Evolutionary conservation across 1,140 invertebrate genomes (phyloP).

Genomic region (Procambarus virginalis): DNA sequence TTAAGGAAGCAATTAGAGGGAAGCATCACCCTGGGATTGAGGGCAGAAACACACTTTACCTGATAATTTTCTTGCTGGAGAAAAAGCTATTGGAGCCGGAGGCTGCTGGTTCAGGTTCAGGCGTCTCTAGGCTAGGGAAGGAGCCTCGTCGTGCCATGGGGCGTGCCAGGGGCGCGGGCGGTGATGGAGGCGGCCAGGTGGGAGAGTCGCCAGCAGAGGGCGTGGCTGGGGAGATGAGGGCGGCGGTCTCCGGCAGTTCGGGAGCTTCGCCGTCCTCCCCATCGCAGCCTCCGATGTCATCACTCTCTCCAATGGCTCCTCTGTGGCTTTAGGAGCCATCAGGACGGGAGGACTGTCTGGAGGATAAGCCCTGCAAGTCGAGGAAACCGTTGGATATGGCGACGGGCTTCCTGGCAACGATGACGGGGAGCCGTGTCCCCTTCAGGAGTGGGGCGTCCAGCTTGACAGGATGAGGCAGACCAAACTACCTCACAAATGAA

Average conservation of each 20-base stretch:
- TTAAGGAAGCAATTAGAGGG: no score
- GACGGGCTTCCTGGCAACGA: slow-evolving; percentile 4
- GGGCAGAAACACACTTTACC: slow-evolving; percentile 5
- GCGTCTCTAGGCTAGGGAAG: not conserved
- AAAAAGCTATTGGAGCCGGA: not conserved
- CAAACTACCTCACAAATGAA: not conserved
- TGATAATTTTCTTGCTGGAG: slow-evolving; percentile 47
- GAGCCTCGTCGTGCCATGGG: not conserved
- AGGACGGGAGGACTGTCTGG: not conserved
- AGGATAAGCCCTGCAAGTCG: not conserved
- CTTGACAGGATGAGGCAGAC: not conserved
- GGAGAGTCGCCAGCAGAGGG: slow-evolving; percentile 1
- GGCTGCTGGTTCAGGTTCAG: not conserved
- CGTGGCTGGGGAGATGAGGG: not conserved
- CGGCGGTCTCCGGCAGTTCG: slow-evolving; percentile 4
- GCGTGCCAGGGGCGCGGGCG: slow-evolving; percentile 30
- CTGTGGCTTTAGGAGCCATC: slow-evolving; percentile 31
- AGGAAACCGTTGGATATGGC: slow-evolving; percentile 4
- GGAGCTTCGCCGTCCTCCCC: not conserved
- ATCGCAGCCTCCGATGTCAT: not conserved
- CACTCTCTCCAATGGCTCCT: not conserved
- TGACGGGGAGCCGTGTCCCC: slow-evolving; percentile 34
- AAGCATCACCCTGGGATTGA: no score
- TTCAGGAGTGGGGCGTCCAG: slow-evolving; percentile 42
- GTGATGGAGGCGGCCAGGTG: slow-evolving; percentile 2